These are phyloP conservation scores for Pseudomyrmex flavicornis DNA, from an alignment of 1,140 invertebrate species.

Conservation along the genomic window DNA sequence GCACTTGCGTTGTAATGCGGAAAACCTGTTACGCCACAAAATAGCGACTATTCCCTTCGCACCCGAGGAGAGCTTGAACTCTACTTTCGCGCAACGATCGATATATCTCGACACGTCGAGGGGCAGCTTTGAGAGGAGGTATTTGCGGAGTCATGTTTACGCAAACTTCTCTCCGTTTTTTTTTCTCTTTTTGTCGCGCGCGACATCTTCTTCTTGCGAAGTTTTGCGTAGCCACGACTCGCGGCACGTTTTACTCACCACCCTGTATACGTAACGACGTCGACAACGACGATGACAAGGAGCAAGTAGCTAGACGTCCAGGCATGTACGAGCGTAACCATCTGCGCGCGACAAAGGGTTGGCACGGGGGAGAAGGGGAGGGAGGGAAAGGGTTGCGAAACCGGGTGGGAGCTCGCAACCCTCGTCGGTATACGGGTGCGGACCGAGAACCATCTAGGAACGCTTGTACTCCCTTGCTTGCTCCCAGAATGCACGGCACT, in stretches of 20 bases:
- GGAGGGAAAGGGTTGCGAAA: too few relatives aligned
- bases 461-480: slow-evolving; percentile 45
- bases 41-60: not conserved
- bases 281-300: slow-evolving; percentile 23
- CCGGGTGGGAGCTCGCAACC: slow-evolving; percentile 9
- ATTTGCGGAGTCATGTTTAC: slow-evolving; percentile 46
- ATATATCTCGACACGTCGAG: slow-evolving; percentile 24
- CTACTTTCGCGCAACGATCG: slow-evolving; percentile 9
- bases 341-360: slow-evolving; percentile 63
- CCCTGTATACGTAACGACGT: slow-evolving; percentile 50
- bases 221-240: slow-evolving; percentile 53
- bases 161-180: slow-evolving; percentile 53
- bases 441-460: slow-evolving; percentile 56
- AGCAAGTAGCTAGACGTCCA: slow-evolving; percentile 55
- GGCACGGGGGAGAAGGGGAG: slow-evolving; percentile 30
- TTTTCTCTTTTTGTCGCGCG: slow-evolving; percentile 32
- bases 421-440: slow-evolving; percentile 36
- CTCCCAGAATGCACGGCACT: slow-evolving; percentile 52
- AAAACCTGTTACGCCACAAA: slow-evolving; percentile 21
- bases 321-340: slow-evolving; percentile 61
- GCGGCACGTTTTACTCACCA: slow-evolving; percentile 36
- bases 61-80: not conserved
- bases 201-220: slow-evolving; percentile 49
- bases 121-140: slow-evolving; percentile 18
- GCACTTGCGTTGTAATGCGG: not conserved